Evolutionary conservation across 2,797 vertebrate species (phyloP).

Genomic region (Pseudocheirus occidentalis): DNA sequence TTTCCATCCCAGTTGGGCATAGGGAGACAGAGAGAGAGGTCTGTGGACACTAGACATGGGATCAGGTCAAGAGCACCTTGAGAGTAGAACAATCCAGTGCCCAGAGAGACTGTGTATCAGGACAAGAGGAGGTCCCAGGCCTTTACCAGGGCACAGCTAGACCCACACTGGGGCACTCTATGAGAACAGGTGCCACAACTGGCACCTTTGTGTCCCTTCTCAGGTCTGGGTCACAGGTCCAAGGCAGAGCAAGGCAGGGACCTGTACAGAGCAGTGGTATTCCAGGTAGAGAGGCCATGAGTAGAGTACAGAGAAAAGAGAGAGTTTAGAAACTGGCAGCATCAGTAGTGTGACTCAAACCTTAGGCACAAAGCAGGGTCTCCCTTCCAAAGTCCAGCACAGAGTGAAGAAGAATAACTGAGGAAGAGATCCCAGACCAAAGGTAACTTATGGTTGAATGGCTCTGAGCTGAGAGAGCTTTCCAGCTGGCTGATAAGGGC

Average conservation of each 20-base stretch:
- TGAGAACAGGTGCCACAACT: not conserved
- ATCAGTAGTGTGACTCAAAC: not conserved
- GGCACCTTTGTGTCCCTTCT: not conserved
- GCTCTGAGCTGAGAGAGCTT: not conserved
- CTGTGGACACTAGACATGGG: not conserved
- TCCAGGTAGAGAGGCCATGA: not conserved
- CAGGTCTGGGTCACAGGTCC: not conserved
- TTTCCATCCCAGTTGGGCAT: not conserved
- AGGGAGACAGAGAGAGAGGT: not conserved
- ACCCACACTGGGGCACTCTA: not conserved
- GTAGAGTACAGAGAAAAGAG: not conserved
- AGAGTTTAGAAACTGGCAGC: not conserved
- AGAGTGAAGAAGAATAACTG: not conserved
- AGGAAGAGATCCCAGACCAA: not conserved
- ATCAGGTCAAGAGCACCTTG: not conserved
- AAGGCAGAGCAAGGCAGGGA: not conserved
- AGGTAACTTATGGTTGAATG: not conserved
- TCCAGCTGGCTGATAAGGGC: not conserved
- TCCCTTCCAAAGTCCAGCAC: not conserved
- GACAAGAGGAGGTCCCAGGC: not conserved
- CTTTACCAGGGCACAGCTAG: not conserved
- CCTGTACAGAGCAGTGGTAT: not conserved
- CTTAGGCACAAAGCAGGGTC: not conserved
- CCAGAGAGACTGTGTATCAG: not conserved
- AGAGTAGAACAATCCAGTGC: not conserved